Evolutionary conservation across 1,140 invertebrate species (phyloP), one percentile per base, ranked within the genome.

Genomic region (Proctacanthus coquilletti): DNA sequence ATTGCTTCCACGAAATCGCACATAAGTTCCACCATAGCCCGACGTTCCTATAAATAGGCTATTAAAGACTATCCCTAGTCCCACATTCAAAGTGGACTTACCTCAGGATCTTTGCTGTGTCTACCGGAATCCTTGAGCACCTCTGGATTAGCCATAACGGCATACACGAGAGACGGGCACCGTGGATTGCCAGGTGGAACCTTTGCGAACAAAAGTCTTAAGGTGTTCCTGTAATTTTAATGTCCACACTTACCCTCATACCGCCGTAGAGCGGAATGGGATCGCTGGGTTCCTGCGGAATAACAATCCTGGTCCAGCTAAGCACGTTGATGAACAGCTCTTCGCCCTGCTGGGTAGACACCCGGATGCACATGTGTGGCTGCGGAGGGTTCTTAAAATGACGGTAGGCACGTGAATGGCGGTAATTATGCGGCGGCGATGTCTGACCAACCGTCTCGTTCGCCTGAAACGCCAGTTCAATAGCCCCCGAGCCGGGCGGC

Each of bases 341-440:
- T 43, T 70, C 64, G 17, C 63, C 51, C 38, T 65, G 68, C 47
- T 69, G 65, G 44, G 75, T 65, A 38, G 64, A 71, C 45, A 76
- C 75, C 48, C 74, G 69, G 45, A 79, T 77, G 58, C 76, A 78
- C 75, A 79, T 78, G 52, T 78, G 74, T 18, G 76, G 76, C 41
- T 79, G 76, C 5, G 76, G 76, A 38, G 76, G 76, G 51, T 77
- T 77, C 51, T 76, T 75, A 42, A 78, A 77, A 44, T 72, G 64
- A 34, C 71, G 62, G 52, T 70, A 69, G 34, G 64, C 66, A 44
- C 67, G 57, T 21, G 67, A 69, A 31, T 60, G 60, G 18, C 68
- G 58, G 37, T 58, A 58, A 38, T 54, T 57, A 36, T 57, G 54
- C 10, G 55, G 55, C 15, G 55, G 55, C 3, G 54, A 57, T 18